These are phyloP conservation scores for Enteromius treurensis DNA, from an alignment of 2,797 vertebrate species.

Conservation along the genomic window DNA sequence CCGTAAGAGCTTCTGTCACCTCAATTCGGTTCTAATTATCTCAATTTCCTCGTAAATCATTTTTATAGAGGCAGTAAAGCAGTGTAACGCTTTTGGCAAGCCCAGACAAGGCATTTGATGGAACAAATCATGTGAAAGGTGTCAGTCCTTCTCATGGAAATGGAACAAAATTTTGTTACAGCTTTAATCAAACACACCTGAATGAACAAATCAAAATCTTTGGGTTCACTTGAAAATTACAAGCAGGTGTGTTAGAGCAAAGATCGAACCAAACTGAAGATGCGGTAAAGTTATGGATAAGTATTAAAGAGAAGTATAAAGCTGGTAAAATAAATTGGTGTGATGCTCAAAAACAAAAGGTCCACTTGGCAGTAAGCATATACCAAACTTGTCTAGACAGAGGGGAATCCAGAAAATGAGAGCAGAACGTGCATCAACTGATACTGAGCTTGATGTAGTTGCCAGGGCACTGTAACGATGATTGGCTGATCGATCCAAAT, in stretches of 20 bases:
- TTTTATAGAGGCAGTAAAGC: slow-evolving; percentile 58
- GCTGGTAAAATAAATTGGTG: neutral
- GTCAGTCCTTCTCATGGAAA: neutral
- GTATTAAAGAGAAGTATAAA: neutral
- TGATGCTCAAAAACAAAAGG: neutral
- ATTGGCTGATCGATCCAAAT: neutral
- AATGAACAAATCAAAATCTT: slow-evolving; percentile 15
- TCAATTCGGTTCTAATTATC: slow-evolving; percentile 59
- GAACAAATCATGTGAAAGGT: slow-evolving; percentile 23
- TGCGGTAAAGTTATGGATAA: neutral
- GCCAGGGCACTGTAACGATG: neutral
- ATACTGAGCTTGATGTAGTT: neutral
- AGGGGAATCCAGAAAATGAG: neutral
- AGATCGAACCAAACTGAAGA: neutral
- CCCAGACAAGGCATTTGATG: slow-evolving; percentile 32
- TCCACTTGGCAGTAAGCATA: neutral
- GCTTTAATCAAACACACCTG: neutral
- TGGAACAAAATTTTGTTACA: neutral
- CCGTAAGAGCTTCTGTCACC: slow-evolving; percentile 57
- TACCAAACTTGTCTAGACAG: neutral
- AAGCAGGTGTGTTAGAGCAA: slow-evolving; percentile 2
- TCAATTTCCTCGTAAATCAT: slow-evolving; percentile 58
- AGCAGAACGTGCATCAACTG: neutral
- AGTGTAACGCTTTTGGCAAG: slow-evolving; percentile 40
- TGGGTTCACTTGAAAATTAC: slow-evolving; percentile 11